phyloP scores from a whole-genome alignment of 2,113 vertebrate species.

The Dendrocopos noguchii region DNA sequence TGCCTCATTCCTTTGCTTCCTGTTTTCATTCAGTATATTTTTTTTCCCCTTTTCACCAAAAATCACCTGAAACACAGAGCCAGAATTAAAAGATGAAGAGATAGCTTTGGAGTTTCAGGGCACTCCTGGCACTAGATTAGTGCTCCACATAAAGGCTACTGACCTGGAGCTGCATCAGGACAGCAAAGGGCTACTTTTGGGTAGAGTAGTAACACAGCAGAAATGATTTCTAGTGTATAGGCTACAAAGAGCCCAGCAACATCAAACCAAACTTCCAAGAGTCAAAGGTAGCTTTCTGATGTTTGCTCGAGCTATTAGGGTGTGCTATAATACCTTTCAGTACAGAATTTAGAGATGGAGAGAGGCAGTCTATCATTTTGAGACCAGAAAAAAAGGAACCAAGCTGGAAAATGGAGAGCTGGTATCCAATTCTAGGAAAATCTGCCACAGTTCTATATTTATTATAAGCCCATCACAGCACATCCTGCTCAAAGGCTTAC shows the following conservation, averaged over 20 bases:
- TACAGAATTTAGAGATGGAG: background rate
- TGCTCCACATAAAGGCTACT: background rate
- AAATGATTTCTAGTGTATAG: background rate
- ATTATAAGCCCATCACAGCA: conserved; percentile 44
- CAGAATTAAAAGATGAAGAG: background rate
- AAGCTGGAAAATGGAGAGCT: background rate
- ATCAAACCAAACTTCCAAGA: background rate
- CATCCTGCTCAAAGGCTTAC: conserved; percentile 47
- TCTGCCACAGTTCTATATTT: conserved; percentile 48
- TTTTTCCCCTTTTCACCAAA: background rate
- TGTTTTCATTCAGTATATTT: background rate
- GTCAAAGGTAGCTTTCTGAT: conserved; percentile 19
- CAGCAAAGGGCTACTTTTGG: background rate
- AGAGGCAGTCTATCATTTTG: conserved; percentile 1
- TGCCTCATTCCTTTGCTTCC: background rate
- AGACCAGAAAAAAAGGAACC: background rate
- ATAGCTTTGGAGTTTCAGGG: background rate
- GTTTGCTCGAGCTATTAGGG: background rate
- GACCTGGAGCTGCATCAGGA: background rate
- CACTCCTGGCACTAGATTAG: background rate
- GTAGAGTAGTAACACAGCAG: background rate
- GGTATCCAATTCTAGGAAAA: conserved; percentile 19
- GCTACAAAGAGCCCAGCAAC: background rate
- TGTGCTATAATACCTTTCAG: background rate
- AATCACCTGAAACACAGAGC: background rate